Evolutionary conservation across 2,888 invertebrate species (phyloP).

Genomic region (Meghimatium bilineatum): DNA sequence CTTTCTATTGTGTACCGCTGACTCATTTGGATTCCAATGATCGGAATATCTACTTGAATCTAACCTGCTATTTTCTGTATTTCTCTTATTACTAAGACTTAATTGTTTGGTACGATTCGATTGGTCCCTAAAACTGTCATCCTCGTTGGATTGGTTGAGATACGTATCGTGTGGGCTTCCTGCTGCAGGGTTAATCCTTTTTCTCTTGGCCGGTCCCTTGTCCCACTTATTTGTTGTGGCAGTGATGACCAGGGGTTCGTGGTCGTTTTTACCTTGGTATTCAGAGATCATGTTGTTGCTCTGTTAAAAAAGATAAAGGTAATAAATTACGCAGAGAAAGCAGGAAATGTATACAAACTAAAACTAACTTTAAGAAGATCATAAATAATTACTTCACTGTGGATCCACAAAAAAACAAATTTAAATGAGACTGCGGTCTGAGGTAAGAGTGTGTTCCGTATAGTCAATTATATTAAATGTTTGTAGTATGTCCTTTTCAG

Average conservation of each 20-base stretch:
- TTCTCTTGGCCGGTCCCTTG: neutral
- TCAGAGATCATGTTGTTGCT: slow-evolving; percentile 48
- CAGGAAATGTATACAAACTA: neutral
- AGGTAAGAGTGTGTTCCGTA: too few relatives aligned
- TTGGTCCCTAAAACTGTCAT: neutral
- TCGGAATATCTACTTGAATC: neutral
- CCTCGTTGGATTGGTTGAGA: neutral
- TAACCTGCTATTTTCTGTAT: neutral
- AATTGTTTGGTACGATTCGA: neutral
- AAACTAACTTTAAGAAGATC: too few relatives aligned
- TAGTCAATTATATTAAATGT: too few relatives aligned
- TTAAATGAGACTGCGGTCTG: too few relatives aligned
- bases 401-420: too few relatives aligned
- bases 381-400: too few relatives aligned
- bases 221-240: slow-evolving; percentile 36
- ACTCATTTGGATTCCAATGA: slow-evolving; percentile 24
- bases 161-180: neutral
- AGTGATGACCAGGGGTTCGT: slow-evolving; percentile 30
- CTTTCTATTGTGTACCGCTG: neutral
- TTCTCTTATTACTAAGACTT: neutral
- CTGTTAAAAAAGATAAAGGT: slow-evolving; percentile 19
- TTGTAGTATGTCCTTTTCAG: too few relatives aligned
- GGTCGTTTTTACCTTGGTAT: slow-evolving; percentile 27
- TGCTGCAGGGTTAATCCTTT: neutral
- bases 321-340: neutral